Base-by-base conservation (phyloP, 2,113 vertebrate species). In the Microcebus murinus region DNA sequence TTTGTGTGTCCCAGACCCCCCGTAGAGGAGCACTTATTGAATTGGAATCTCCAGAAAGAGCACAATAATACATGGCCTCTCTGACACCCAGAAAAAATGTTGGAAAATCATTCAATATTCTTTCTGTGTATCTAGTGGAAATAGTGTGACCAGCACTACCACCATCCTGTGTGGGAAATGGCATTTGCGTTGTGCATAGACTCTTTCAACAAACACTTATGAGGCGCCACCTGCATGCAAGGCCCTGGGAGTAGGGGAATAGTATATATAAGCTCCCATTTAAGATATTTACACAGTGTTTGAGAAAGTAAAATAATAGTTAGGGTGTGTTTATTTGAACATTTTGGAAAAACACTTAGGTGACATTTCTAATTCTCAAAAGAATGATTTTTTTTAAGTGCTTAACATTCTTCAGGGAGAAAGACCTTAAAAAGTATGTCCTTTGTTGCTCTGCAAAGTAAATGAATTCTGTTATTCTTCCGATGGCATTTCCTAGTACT, bases 391-490 rank as follows among this genome's bases (percentile, higher is more conserved):
- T 81, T 50, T 27, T 8, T 9, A 65, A 87, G 34, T 17, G 20
- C 23, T 74, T 68, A 74, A 83, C 1, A 1, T 95, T 92, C 42
- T 80, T 83, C 29, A 25, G 17, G 31, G 6, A 29, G 20, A 85
- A 88, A 94, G 89, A 87, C 86, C 71, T 96, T 94, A 65, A 93
- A 82, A 94, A 91, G 12, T 73, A 39, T 23, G 93, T 70, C 25
- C 9, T 91, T 82, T 74, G 36, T 68, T 87, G 15, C 31, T 95
- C 36, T 59, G 48, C 31, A 55, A 71, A 82, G 61, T 70, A 73
- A 95, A 86, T 67, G 67, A 89, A 89, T 93, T 85, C 73, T 18
- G 23, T 59, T 59, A 31, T 86, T 80, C 71, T 61, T 57, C 9
- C 12, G 18, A 67, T 52, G 31, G 42, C n/a, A 57, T 93, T 93